Evolutionary conservation across 2,113 vertebrate genomes (phyloP).

Genomic region (chimpanzee (Pan troglodytes)): DNA sequence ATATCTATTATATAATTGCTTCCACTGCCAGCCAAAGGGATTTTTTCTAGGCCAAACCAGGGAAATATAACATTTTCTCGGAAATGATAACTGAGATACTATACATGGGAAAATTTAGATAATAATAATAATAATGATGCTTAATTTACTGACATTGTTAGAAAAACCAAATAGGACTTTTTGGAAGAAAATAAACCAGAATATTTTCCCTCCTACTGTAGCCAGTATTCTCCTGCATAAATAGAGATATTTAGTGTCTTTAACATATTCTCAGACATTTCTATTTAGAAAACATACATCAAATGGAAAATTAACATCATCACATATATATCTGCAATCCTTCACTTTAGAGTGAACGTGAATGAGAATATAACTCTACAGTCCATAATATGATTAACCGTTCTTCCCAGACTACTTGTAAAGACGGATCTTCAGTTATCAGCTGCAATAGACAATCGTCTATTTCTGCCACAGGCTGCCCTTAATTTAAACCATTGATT

Average conservation of each 20-base stretch:
- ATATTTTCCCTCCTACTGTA: neutral
- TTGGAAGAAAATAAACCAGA: neutral
- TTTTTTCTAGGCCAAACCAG: neutral
- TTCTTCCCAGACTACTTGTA: no score
- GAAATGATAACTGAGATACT: neutral
- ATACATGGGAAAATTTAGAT: neutral
- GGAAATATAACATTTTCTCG: neutral
- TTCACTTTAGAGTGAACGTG: neutral
- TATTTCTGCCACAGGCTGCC: fast-evolving
- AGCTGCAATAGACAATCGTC: fast-evolving
- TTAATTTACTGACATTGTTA: neutral
- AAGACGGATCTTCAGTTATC: fast-evolving
- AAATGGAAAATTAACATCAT: neutral
- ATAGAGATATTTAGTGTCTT: neutral
- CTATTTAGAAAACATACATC: neutral
- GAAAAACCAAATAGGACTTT: neutral
- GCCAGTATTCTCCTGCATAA: neutral
- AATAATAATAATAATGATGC: neutral
- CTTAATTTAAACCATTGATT: fast-evolving
- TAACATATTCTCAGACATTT: neutral
- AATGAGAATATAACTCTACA: neutral
- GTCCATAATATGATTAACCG: fast-evolving
- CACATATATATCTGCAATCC: fast-evolving
- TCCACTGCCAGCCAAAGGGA: neutral
- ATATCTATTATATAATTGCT: no score